Evolutionary conservation across 2,113 vertebrate genomes (phyloP), one percentile per base, ranked within the genome.

Genomic region (Neofelis nebulosa): DNA sequence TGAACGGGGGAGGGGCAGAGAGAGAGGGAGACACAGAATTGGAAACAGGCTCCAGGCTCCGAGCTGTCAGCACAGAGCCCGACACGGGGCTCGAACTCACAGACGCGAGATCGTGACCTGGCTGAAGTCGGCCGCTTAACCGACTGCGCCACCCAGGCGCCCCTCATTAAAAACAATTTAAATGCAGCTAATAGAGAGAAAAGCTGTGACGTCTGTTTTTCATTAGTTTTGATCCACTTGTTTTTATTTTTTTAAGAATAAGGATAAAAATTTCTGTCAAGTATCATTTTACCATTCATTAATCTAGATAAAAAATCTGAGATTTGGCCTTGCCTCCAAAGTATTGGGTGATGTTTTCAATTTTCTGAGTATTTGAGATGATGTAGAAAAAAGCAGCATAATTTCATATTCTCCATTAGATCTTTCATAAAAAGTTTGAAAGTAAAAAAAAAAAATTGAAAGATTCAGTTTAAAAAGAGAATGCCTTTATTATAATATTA

Each of bases 151-250:
- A n/a, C n/a, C n/a, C n/a, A n/a, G n/a, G n/a, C n/a, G n/a, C n/a
- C n/a, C n/a, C 55, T 86, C 71, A 87, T 50, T 52, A 65, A 83
- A 96, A 90, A 81, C 12, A 84, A 88, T 27, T 33, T 48, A 95
- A 93, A 81, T 52, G 36, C 6, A 86, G 38, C 3, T 86, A 29
- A 63, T 89, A 4, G 5, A 91, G 4, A 73, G 7, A 83, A 94
- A 84, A 80, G 23, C 21, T 14, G n/a, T 83, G 27, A 41, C 41
- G 48, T 65, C 11, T 89, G 14, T 29, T 89, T 98, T 69, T 79
- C 23, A 84, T 23, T 92, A 25, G 19, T 78, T 33, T 80, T 85
- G 63, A 33, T 2, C 14, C n/a, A 92, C 57, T 81, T 91, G 48
- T 23, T 86, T 92, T 92, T 36, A 85, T 14, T 48, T 82, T 87